Conservation (phyloP, 2,113 vertebrate genomes). For the Tricholaema leucomelas region DNA sequence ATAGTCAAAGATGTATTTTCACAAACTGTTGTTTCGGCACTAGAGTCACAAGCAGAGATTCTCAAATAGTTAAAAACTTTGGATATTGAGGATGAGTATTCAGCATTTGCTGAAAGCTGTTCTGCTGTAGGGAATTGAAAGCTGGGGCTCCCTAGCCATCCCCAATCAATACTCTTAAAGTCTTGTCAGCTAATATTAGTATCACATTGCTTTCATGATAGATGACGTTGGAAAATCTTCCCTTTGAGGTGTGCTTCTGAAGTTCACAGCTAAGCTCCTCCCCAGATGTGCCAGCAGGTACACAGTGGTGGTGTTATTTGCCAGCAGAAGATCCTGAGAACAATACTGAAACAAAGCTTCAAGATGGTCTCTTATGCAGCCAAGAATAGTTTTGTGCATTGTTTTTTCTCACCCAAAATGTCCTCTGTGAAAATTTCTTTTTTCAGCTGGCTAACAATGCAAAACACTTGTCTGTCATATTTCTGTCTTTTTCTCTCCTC, state of each 20-base stretch:
- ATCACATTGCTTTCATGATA: background rate
- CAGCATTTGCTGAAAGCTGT: background rate
- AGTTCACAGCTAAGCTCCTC: background rate
- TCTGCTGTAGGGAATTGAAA: background rate
- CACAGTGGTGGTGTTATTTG: background rate
- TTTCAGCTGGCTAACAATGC: background rate
- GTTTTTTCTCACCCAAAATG: background rate
- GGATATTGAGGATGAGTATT: background rate
- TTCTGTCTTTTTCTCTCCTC: background rate
- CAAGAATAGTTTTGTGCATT: background rate
- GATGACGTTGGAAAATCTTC: background rate
- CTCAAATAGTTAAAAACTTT: background rate
- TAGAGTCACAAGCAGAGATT: background rate
- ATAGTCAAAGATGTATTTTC: background rate
- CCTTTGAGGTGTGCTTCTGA: background rate
- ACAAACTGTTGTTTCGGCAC: background rate
- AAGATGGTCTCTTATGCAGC: background rate
- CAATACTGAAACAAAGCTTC: background rate
- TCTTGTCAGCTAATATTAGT: background rate
- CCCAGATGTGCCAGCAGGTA: background rate
- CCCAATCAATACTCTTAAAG: background rate
- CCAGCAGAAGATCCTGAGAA: background rate
- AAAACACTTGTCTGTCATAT: background rate
- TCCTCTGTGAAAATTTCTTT: background rate
- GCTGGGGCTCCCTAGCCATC: background rate